Evolutionary conservation across 2,888 invertebrate genomes (phyloP).

Genomic region (Mesochorus sp.): DNA sequence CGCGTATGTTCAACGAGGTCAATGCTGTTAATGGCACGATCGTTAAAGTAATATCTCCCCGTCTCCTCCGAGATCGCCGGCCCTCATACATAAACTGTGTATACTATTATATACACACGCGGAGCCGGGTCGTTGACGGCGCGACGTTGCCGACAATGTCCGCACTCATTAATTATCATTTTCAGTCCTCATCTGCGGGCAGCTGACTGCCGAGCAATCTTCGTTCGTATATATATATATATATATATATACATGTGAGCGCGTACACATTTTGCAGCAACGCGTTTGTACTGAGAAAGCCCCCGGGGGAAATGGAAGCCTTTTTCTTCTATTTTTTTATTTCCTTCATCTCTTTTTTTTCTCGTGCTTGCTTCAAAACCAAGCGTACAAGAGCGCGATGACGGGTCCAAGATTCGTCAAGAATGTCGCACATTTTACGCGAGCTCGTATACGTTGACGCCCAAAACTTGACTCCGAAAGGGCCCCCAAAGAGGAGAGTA

Average conservation of each 20-base stretch:
- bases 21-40: conserved; percentile 60
- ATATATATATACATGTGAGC: too few relatives aligned
- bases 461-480: conserved; percentile 17
- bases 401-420: conserved; percentile 38
- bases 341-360: conserved; percentile 52
- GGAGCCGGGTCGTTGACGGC: background rate
- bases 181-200: conserved; percentile 47
- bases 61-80: conserved; percentile 20
- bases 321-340: conserved; percentile 42
- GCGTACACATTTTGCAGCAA: background rate
- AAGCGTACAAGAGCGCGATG: conserved; percentile 5
- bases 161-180: conserved; percentile 69
- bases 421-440: conserved; percentile 17
- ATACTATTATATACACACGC: background rate
- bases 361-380: background rate
- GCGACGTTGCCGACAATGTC: conserved; percentile 14
- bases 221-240: conserved; percentile 5
- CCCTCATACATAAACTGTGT: too few relatives aligned
- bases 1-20: conserved; percentile 61
- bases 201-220: conserved; percentile 3
- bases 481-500: background rate
- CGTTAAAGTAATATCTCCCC: conserved; percentile 59
- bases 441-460: background rate
- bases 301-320: conserved; percentile 13
- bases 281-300: conserved; percentile 55